These are phyloP conservation scores for Tineola bisselliella DNA, from an alignment of 2,888 invertebrate species.

Conservation along the genomic window DNA sequence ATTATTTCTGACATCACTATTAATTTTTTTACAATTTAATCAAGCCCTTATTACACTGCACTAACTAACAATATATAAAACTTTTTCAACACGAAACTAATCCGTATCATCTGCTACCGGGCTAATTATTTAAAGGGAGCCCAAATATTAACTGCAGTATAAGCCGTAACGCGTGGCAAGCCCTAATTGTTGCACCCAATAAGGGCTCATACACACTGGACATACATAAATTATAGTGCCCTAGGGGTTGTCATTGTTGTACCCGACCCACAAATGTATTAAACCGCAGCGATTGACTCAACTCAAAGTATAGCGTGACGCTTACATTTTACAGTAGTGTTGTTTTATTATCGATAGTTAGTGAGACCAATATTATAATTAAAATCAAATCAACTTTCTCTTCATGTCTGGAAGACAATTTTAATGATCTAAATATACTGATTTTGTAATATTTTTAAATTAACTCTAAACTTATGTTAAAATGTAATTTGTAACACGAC, in stretches of 20 bases:
- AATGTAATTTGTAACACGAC: no score
- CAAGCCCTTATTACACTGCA: background rate
- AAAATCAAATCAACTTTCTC: no score
- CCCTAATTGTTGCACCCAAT: constrained; percentile 61
- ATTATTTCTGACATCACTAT: background rate
- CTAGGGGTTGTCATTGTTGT: constrained; percentile 49
- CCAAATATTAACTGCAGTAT: constrained; percentile 35
- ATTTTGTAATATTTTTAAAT: no score
- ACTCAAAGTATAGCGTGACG: constrained; percentile 21
- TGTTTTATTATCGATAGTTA: constrained; percentile 8
- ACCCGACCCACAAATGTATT: constrained; percentile 45
- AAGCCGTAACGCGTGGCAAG: constrained; percentile 52
- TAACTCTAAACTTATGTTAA: no score
- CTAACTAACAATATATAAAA: background rate
- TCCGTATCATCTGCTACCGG: constrained; percentile 64
- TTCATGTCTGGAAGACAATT: no score
- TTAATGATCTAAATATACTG: no score
- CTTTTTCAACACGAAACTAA: constrained; percentile 35
- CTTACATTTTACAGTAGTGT: background rate
- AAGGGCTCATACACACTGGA: constrained; percentile 32
- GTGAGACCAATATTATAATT: background rate
- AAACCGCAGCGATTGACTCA: constrained; percentile 55
- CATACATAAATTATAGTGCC: constrained; percentile 47
- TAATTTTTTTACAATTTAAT: background rate
- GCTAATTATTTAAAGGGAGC: constrained; percentile 61